These are phyloP conservation scores for Lethocerus indicus DNA, from an alignment of 1,140 invertebrate species.

Conservation along the genomic window DNA sequence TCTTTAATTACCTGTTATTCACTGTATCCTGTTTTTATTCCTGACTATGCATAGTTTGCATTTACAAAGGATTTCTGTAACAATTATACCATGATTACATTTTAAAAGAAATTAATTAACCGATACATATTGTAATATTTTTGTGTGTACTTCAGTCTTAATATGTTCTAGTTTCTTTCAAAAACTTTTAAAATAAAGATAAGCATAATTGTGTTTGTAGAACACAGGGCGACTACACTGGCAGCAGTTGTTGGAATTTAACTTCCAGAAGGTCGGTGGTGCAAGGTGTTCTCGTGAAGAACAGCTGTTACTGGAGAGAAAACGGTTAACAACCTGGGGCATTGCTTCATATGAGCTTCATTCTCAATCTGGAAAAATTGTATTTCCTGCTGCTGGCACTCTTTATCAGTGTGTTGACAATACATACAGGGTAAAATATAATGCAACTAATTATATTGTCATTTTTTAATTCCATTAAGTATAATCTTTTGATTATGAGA, in stretches of 20 bases:
- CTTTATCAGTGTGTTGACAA: slow-evolving; percentile 64
- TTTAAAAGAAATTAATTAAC: no score
- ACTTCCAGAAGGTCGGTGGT: slow-evolving; percentile 25
- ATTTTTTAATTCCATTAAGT: no score
- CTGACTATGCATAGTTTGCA: no score
- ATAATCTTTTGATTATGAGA: no score
- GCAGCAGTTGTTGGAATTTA: slow-evolving; percentile 11
- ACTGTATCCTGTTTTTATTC: no score
- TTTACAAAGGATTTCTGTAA: no score
- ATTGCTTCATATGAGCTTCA: slow-evolving; percentile 88
- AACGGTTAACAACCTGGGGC: slow-evolving; percentile 77
- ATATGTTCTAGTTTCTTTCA: background rate
- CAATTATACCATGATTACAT: no score
- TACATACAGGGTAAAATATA: slow-evolving; percentile 38
- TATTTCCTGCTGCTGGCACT: slow-evolving; percentile 77
- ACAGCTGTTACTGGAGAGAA: slow-evolving; percentile 77
- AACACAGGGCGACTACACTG: slow-evolving; percentile 13
- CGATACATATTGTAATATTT: no score
- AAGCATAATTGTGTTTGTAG: background rate
- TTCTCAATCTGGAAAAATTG: slow-evolving; percentile 56
- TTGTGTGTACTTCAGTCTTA: no score
- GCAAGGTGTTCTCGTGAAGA: slow-evolving; percentile 60
- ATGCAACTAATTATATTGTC: no score
- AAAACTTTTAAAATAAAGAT: background rate
- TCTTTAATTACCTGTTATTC: no score